phyloP scores from a whole-genome alignment of 2,113 vertebrate genomes.

The Camelus bactrianus region DNA sequence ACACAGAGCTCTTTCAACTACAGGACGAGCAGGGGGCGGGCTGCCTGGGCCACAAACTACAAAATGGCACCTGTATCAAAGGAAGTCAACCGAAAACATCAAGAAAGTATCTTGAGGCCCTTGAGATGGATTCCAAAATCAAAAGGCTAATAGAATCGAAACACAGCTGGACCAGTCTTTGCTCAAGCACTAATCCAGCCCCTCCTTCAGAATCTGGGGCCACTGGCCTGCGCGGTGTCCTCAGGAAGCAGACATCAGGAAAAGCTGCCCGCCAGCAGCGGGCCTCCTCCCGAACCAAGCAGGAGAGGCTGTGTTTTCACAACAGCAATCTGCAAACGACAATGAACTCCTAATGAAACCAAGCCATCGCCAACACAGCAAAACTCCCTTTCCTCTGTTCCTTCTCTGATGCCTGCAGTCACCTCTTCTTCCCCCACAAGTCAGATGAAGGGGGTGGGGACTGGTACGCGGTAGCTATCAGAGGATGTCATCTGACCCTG shows the following conservation, averaged over 20 bases:
- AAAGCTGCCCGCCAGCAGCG: neutral
- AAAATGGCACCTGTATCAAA: neutral
- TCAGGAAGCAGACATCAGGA: neutral
- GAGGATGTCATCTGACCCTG: constrained; percentile 37
- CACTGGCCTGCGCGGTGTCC: accelerated
- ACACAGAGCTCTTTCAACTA: neutral
- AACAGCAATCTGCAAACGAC: neutral
- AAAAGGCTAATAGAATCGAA: neutral
- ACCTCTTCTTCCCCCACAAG: neutral
- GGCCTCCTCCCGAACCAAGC: neutral
- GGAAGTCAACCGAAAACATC: neutral
- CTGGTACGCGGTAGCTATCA: neutral
- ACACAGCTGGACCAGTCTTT: neutral
- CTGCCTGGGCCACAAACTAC: neutral
- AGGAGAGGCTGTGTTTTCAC: neutral
- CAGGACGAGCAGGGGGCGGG: too few relatives aligned
- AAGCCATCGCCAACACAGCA: neutral
- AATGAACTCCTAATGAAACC: neutral
- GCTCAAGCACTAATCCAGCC: neutral
- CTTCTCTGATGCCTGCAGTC: neutral
- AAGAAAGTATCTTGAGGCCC: neutral
- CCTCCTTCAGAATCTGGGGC: too few relatives aligned
- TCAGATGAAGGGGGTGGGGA: neutral
- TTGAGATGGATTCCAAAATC: neutral
- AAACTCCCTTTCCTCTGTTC: constrained; percentile 31